Evolutionary conservation across 1,140 invertebrate species (phyloP).

Genomic region (Trialeurodes vaporariorum): DNA sequence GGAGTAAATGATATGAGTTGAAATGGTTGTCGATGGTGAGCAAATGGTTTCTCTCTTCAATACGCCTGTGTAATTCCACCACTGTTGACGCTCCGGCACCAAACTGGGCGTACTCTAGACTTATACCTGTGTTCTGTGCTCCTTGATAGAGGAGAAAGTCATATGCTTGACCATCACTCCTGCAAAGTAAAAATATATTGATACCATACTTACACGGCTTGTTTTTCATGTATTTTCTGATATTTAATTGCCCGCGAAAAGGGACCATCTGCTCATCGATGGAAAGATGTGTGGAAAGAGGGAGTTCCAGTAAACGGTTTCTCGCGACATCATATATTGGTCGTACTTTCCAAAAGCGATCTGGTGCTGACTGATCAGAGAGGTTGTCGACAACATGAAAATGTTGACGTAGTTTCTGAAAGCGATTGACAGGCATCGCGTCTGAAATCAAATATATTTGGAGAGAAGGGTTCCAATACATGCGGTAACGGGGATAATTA

Average conservation of each 20-base stretch:
- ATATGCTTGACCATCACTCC: neutral
- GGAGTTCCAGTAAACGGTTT: conserved; percentile 9
- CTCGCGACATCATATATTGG: conserved; percentile 16
- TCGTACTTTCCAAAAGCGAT: conserved; percentile 20
- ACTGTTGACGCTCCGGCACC: neutral
- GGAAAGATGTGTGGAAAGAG: conserved; percentile 18
- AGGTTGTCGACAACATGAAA: conserved; percentile 17
- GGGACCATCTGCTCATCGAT: conserved; percentile 30
- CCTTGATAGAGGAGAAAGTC: neutral
- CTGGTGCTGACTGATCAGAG: conserved; percentile 3
- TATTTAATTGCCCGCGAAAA: conserved; percentile 23
- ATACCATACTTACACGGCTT: neutral
- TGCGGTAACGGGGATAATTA: conserved; percentile 15
- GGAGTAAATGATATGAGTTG: conserved; percentile 7
- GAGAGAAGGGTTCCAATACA: conserved; percentile 16
- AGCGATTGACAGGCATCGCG: conserved; percentile 12
- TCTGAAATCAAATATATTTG: conserved; percentile 10
- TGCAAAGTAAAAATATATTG: neutral
- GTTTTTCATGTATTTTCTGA: conserved; percentile 6
- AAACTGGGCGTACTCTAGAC: neutral
- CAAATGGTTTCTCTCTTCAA: neutral
- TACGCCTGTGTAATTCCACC: neutral
- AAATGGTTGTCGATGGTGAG: neutral
- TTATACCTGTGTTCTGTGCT: neutral
- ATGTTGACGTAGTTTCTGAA: conserved; percentile 14